These are phyloP conservation scores for Orthosia cruda DNA, from an alignment of 2,888 invertebrate species.

Conservation along the genomic window DNA sequence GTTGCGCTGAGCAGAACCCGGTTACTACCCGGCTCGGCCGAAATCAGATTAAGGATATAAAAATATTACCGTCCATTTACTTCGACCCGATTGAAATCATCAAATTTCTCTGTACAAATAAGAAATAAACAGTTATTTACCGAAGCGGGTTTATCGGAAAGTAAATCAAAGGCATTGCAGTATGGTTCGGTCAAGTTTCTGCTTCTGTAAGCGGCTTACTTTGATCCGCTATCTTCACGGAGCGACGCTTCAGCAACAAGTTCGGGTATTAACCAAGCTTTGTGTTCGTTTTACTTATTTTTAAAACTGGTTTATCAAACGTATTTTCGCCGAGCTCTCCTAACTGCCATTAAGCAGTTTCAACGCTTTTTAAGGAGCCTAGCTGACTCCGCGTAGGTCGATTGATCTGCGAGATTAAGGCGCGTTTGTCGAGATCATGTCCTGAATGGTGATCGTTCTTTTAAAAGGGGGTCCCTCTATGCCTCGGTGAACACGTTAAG, in stretches of 20 bases:
- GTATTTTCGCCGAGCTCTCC: conserved; percentile 34
- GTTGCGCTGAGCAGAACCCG: conserved; percentile 17
- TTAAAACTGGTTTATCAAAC: conserved; percentile 50
- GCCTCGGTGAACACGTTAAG: conserved; percentile 25
- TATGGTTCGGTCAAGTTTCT: conserved; percentile 73
- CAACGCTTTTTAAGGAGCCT: conserved; percentile 16
- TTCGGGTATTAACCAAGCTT: conserved; percentile 71
- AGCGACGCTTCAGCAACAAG: conserved; percentile 73
- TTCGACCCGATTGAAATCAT: conserved; percentile 40
- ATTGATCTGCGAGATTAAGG: conserved; percentile 48
- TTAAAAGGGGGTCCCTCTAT: background rate
- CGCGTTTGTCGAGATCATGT: conserved; percentile 37
- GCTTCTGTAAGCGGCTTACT: conserved; percentile 75
- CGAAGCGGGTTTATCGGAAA: conserved; percentile 57
- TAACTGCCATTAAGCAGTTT: conserved; percentile 37
- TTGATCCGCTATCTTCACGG: conserved; percentile 73
- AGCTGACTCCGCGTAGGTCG: conserved; percentile 18
- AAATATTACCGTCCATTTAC: conserved; percentile 50
- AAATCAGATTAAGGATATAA: conserved; percentile 55
- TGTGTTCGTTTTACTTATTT: conserved; percentile 65
- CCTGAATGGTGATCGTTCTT: conserved; percentile 35
- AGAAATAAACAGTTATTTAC: conserved; percentile 65
- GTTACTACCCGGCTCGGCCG: conserved; percentile 29
- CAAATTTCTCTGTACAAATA: conserved; percentile 61
- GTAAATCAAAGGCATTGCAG: conserved; percentile 72